A percentile compares a stretch with the other conserved stretches of the same genome.
Evolutionary conservation across 2,797 vertebrate genomes (phyloP).

Genomic region (Peromyscus aztecus): DNA sequence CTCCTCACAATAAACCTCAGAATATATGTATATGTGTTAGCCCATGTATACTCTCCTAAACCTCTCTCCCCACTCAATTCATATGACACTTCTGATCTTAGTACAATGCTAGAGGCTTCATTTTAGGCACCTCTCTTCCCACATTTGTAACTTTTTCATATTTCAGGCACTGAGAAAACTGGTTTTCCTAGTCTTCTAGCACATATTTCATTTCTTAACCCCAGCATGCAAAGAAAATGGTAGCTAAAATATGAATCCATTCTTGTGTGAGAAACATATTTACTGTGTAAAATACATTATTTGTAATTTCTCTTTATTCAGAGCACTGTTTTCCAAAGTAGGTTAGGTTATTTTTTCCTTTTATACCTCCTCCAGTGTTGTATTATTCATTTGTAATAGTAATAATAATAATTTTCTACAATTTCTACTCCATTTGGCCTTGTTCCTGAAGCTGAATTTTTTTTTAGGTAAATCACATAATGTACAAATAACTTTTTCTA

Average conservation of each 20-base stretch:
- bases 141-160: not conserved
- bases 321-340: not conserved
- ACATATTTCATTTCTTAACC: not conserved
- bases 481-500: not conserved
- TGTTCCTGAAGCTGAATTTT: not conserved
- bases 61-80: not conserved
- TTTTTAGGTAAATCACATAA: not conserved
- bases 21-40: not conserved
- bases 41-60: not conserved
- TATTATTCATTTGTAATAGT: not conserved
- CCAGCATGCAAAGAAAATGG: not conserved
- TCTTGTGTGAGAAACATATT: not conserved
- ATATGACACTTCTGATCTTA: not conserved
- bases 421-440: conserved; percentile 20
- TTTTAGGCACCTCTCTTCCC: not conserved
- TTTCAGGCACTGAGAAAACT: conserved; percentile 20
- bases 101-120: not conserved
- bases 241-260: conserved; percentile 41
- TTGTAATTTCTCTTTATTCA: conserved; percentile 37
- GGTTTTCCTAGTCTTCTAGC: not conserved
- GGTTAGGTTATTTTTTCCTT: conserved; percentile 1
- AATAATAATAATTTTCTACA: conserved; percentile 26
- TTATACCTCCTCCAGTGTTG: not conserved
- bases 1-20: not conserved
- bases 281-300: not conserved